Evolutionary conservation across 2,888 invertebrate species (phyloP).

Genomic region (Bellardia bayeri): DNA sequence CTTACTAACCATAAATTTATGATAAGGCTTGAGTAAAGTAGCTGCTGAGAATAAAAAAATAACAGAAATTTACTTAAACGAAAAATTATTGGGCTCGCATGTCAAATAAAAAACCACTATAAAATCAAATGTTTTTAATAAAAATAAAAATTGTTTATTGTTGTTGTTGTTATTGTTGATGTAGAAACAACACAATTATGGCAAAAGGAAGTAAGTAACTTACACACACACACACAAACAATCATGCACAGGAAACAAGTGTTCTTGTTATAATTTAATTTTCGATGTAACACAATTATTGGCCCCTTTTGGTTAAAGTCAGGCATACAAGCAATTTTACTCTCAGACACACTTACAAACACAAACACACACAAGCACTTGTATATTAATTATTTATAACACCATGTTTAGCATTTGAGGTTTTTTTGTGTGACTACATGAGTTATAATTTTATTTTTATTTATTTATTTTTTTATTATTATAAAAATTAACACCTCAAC

Average conservation of each 20-base stretch:
- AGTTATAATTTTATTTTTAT: slow-evolving; percentile 42
- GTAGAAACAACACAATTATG: slow-evolving; percentile 21
- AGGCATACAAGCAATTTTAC: neutral
- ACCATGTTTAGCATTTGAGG: slow-evolving; percentile 26
- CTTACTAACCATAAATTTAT: slow-evolving; percentile 31
- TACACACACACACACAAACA: neutral
- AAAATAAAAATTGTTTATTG: slow-evolving; percentile 19
- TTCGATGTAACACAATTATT: slow-evolving; percentile 47
- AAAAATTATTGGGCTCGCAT: slow-evolving; percentile 59
- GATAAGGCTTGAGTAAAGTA: neutral
- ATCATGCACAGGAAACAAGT: slow-evolving; percentile 13
- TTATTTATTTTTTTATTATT: slow-evolving; percentile 40
- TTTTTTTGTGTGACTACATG: slow-evolving; percentile 17
- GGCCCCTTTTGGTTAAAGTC: slow-evolving; percentile 51
- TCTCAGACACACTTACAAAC: neutral
- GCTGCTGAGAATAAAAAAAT: neutral
- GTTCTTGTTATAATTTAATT: slow-evolving; percentile 59
- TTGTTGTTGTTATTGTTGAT: neutral
- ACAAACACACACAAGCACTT: neutral
- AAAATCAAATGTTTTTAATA: slow-evolving; percentile 60
- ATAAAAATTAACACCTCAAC: slow-evolving; percentile 69
- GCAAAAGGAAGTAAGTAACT: slow-evolving; percentile 17
- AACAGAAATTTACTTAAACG: slow-evolving; percentile 19
- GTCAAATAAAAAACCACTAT: slow-evolving; percentile 62
- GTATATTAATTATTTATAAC: slow-evolving; percentile 45